Conservation (phyloP, 2,113 vertebrate species). For the Polyodon spathula region DNA sequence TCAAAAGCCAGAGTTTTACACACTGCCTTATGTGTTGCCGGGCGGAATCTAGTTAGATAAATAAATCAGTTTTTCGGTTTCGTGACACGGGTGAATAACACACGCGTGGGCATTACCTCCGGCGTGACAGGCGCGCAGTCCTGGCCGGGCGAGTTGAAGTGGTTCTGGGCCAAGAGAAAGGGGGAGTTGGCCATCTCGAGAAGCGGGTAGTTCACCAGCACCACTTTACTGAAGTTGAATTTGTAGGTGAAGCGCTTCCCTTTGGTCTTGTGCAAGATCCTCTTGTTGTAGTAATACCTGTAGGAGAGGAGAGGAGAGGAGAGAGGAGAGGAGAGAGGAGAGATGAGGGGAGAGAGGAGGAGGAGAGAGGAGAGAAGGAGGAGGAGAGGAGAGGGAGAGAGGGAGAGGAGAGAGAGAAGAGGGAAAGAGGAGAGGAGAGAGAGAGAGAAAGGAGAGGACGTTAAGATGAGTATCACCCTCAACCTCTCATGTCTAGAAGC, state of each 20-base stretch:
- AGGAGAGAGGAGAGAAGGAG: too few species aligned
- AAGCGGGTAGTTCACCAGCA: constrained; percentile 79
- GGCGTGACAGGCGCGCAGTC: constrained; percentile 68
- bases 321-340: too few species aligned
- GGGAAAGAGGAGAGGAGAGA: too few species aligned
- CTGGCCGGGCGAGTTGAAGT: constrained; percentile 61
- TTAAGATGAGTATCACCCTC: too few species aligned
- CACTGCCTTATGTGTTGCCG: too few species aligned
- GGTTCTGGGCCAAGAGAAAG: constrained; percentile 70
- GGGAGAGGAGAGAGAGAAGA: too few species aligned
- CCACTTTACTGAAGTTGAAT: constrained; percentile 90
- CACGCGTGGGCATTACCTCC: constrained; percentile 42
- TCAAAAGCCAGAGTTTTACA: too few species aligned
- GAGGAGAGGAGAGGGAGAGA: too few species aligned
- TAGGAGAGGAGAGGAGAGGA: constrained; percentile 5
- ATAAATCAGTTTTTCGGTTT: constrained; percentile 1
- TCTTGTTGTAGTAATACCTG: constrained; percentile 91
- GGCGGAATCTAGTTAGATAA: too few species aligned
- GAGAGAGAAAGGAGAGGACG: too few species aligned
- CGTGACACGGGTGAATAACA: not conserved
- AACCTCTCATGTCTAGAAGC: too few species aligned
- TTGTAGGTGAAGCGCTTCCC: constrained; percentile 92
- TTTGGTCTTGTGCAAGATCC: constrained; percentile 90
- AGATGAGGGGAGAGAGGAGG: too few species aligned
- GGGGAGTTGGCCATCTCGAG: constrained; percentile 76